Evolutionary conservation across 2,113 vertebrate species (phyloP).

Genomic region (Oryzias javanicus): DNA sequence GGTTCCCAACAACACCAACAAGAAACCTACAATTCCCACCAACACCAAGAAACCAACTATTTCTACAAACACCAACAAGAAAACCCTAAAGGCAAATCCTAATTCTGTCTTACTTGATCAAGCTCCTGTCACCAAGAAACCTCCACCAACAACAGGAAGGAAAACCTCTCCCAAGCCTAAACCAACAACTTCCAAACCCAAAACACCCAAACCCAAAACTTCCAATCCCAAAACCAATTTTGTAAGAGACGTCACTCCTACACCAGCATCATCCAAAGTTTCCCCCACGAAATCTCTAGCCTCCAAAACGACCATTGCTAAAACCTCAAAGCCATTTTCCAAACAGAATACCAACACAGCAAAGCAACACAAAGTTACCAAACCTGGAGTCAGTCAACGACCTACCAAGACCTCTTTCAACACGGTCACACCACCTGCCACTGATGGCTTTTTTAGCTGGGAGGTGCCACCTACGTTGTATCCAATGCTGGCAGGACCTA

Average conservation of each 20-base stretch:
- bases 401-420: conserved; percentile 62
- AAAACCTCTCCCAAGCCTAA: conserved; percentile 38
- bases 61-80: conserved; percentile 5
- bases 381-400: conserved; percentile 44
- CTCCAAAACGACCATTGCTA: conserved; percentile 55
- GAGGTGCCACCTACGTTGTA: conserved; percentile 80
- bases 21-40: background rate
- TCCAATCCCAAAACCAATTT: conserved; percentile 52
- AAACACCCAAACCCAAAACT: conserved; percentile 60
- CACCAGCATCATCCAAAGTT: conserved; percentile 50
- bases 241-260: conserved; percentile 50
- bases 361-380: conserved; percentile 49
- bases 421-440: conserved; percentile 73
- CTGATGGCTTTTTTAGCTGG: conserved; percentile 80
- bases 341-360: conserved; percentile 61
- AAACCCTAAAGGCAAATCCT: conserved; percentile 52
- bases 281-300: conserved; percentile 51
- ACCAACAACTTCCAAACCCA: conserved; percentile 47
- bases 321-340: conserved; percentile 35
- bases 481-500: conserved; percentile 78
- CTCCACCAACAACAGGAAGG: conserved; percentile 35
- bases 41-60: too few relatives aligned
- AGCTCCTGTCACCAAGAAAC: conserved; percentile 53
- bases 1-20: background rate
- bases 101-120: conserved; percentile 36